Evolutionary conservation across 2,113 vertebrate species (phyloP).

Genomic region (Physeter macrocephalus): DNA sequence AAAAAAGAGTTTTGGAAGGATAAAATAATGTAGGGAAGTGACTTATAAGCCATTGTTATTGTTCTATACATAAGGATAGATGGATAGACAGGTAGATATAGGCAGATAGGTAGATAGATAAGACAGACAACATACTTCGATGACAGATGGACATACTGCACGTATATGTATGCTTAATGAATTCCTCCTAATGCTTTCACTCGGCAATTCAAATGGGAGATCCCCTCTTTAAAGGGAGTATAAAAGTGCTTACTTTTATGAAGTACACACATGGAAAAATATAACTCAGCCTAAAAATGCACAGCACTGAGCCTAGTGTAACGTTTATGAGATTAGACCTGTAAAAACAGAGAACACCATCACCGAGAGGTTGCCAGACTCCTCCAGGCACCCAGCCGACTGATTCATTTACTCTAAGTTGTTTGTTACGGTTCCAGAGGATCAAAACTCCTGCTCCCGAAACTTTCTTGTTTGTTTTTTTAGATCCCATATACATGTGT

Average conservation of each 20-base stretch:
- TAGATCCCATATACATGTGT: too few relatives aligned
- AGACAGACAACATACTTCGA: not conserved
- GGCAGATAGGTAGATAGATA: not conserved
- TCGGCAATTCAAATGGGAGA: not conserved
- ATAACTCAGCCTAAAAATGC: slow-evolving; percentile 25
- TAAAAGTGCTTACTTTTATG: not conserved
- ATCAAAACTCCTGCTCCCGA: not conserved
- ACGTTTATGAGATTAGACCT: slow-evolving; percentile 4
- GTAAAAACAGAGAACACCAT: slow-evolving; percentile 20
- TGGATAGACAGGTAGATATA: not conserved
- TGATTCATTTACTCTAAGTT: not conserved
- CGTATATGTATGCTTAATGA: not conserved
- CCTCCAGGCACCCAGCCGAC: not conserved
- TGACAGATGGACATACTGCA: not conserved
- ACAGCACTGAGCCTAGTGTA: not conserved
- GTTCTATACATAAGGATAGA: not conserved
- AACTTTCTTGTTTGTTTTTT: too few relatives aligned
- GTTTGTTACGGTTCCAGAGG: not conserved
- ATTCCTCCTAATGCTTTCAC: not conserved
- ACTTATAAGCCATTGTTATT: not conserved
- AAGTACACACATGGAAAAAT: slow-evolving; percentile 26
- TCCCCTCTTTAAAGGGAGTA: not conserved
- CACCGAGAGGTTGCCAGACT: not conserved
- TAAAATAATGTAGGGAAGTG: not conserved
- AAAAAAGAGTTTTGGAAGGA: not conserved